Percentiles rank a stretch among this genome's conserved stretches.
phyloP scores from a whole-genome alignment of 2,888 invertebrate species.

The Cotesia congregata region DNA sequence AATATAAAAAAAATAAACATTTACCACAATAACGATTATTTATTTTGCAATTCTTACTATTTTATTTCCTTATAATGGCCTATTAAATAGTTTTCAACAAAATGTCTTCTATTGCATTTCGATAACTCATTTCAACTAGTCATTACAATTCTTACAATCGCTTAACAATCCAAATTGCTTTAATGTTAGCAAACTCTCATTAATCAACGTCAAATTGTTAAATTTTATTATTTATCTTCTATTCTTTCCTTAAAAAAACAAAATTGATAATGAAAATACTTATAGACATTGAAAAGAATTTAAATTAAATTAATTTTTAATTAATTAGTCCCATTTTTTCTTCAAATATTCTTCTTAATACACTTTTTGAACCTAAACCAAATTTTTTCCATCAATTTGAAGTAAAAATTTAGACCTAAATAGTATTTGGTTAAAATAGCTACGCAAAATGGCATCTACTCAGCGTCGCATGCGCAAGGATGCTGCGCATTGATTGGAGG shows the following conservation, averaged over 20 bases:
- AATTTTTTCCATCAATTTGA: background rate
- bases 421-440: slow-evolving; percentile 14
- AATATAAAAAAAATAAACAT: slow-evolving; percentile 28
- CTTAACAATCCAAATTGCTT: background rate
- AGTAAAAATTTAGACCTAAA: background rate
- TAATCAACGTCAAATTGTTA: slow-evolving; percentile 6
- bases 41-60: background rate
- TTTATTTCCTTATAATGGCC: background rate
- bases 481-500: slow-evolving; percentile 67
- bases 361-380: background rate
- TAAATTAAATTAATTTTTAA: too few relatives aligned
- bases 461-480: slow-evolving; percentile 65
- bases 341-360: too few relatives aligned
- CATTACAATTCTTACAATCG: background rate
- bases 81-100: background rate
- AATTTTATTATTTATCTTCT: background rate
- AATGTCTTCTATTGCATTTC: background rate
- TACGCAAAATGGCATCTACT: slow-evolving; percentile 57
- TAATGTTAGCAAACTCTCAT: background rate
- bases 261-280: too few relatives aligned
- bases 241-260: too few relatives aligned
- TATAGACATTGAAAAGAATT: too few relatives aligned
- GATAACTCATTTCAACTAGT: background rate
- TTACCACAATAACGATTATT: slow-evolving; percentile 20
- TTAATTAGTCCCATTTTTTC: too few relatives aligned